A percentile compares a stretch with the other conserved stretches of the same genome.
Conservation (phyloP, 2,113 vertebrate genomes). For the Rhynchomys soricoides region DNA sequence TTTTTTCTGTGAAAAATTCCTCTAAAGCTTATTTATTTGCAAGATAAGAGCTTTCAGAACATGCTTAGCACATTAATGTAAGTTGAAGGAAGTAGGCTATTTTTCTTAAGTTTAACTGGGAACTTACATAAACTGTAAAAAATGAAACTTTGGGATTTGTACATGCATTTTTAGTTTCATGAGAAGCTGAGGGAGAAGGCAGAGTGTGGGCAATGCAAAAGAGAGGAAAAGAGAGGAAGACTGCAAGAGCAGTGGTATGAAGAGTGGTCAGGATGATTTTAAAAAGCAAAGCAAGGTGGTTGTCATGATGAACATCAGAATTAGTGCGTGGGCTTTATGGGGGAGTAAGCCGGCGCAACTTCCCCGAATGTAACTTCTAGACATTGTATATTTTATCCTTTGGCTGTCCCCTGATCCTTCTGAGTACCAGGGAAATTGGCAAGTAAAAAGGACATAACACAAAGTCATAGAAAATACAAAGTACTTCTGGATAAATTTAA, state of each 20-base stretch:
- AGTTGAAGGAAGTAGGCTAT: not conserved
- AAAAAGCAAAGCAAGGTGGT: not conserved
- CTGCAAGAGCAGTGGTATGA: not conserved
- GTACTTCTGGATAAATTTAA: not conserved
- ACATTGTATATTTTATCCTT: not conserved
- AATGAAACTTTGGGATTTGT: not conserved
- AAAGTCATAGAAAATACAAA: not conserved
- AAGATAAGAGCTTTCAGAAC: not conserved
- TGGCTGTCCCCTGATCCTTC: too few relatives aligned
- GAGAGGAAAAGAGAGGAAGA: not conserved
- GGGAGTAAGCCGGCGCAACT: not conserved
- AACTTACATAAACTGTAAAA: not conserved
- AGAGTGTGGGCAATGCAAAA: not conserved
- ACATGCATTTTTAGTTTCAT: not conserved
- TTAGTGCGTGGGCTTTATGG: not conserved
- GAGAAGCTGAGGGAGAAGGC: not conserved
- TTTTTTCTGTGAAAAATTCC: slow-evolving; percentile 7
- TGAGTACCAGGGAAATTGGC: not conserved
- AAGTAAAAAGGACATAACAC: not conserved
- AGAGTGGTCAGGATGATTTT: not conserved
- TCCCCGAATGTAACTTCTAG: not conserved
- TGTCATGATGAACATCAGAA: not conserved
- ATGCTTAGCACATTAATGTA: not conserved
- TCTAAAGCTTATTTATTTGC: not conserved
- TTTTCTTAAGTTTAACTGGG: not conserved